Evolutionary conservation across 2,797 vertebrate species (phyloP).

Genomic region (Dendrocincla fuliginosa): DNA sequence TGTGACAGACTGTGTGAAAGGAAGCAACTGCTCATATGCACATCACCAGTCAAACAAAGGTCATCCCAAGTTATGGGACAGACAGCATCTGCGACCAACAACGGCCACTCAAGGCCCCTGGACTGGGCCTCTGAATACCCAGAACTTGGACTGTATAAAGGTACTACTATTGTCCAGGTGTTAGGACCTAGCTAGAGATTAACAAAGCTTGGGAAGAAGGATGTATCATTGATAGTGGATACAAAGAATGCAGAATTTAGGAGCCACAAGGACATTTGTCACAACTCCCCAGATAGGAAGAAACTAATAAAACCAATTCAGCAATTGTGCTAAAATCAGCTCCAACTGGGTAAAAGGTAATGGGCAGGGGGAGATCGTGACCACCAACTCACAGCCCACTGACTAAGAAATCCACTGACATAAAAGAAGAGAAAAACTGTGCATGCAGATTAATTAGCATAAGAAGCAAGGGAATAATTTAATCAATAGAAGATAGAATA

Average conservation of each 20-base stretch:
- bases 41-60: rapidly evolving
- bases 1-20: not conserved
- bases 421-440: not conserved
- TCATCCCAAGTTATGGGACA: not conserved
- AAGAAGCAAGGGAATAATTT: not conserved
- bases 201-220: not conserved
- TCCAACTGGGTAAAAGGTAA: not conserved
- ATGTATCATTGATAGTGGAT: not conserved
- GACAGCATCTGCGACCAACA: rapidly evolving
- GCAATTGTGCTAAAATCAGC: not conserved
- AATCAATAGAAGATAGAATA: not conserved
- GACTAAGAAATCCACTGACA: not conserved
- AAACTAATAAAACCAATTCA: not conserved
- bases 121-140: not conserved
- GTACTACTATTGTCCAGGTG: too few relatives aligned
- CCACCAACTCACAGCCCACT: rapidly evolving
- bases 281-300: not conserved
- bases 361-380: not conserved
- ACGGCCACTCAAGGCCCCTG: not conserved
- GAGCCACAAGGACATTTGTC: not conserved
- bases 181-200: not conserved
- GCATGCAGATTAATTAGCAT: not conserved
- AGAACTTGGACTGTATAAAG: not conserved
- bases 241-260: not conserved
- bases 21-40: not conserved